A percentile compares a stretch with the other conserved stretches of the same genome.
These are phyloP conservation scores for Troilus luridus DNA, from an alignment of 2,888 invertebrate genomes.

Conservation along the genomic window DNA sequence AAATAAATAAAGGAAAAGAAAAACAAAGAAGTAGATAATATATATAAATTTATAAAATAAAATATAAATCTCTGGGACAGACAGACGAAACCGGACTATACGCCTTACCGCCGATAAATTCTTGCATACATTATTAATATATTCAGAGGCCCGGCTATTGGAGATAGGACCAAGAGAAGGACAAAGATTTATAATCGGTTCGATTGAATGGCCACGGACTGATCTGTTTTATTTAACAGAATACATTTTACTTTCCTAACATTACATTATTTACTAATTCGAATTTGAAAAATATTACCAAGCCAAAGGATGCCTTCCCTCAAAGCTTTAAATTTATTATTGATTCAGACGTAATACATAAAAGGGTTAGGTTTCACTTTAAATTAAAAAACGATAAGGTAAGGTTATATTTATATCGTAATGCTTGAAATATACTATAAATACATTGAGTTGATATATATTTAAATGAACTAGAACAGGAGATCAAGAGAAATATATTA, in stretches of 20 bases:
- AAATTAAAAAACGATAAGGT: neutral
- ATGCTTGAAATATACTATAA: neutral
- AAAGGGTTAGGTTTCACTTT: neutral
- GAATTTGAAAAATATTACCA: slow-evolving; percentile 26
- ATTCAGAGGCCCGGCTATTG: slow-evolving; percentile 46
- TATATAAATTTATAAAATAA: slow-evolving; percentile 49
- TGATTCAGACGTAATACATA: neutral
- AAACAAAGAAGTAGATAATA: neutral
- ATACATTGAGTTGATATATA: neutral
- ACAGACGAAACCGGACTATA: slow-evolving; percentile 44
- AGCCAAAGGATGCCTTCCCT: neutral
- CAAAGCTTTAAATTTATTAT: slow-evolving; percentile 17
- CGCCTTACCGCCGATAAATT: slow-evolving; percentile 44
- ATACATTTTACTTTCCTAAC: slow-evolving; percentile 34
- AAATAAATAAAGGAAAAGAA: neutral
- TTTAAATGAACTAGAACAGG: neutral
- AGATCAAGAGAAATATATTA: too few species aligned
- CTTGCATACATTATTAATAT: slow-evolving; percentile 50
- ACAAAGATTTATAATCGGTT: slow-evolving; percentile 42
- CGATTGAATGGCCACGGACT: slow-evolving; percentile 46
- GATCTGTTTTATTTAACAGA: slow-evolving; percentile 50
- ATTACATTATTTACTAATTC: slow-evolving; percentile 49
- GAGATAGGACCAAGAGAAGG: slow-evolving; percentile 43
- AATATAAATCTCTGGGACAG: slow-evolving; percentile 27
- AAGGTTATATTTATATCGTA: neutral